phyloP scores from a whole-genome alignment of 2,113 vertebrate genomes.

The Pollimyrus isidori region DNA sequence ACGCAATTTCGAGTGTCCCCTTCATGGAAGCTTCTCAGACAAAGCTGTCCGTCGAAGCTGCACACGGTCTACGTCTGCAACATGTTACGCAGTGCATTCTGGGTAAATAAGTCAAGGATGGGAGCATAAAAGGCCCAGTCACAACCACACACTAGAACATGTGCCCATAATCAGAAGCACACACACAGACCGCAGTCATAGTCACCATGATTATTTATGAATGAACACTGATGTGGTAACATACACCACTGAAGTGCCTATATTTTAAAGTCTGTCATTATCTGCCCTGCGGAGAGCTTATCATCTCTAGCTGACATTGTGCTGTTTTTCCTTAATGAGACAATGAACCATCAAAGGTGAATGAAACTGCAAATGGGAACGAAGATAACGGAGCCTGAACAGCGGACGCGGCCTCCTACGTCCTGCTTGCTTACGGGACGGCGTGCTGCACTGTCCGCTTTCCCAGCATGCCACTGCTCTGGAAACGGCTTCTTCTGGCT shows the following conservation, averaged over 20 bases:
- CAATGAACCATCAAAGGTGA: background rate
- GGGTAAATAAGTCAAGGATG: background rate
- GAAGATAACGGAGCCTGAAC: background rate
- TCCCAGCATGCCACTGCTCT: background rate
- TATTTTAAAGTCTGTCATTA: background rate
- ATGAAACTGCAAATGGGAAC: background rate
- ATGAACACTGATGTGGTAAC: background rate
- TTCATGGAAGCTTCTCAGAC: background rate
- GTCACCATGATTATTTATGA: background rate
- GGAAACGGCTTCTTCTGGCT: background rate
- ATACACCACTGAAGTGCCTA: background rate
- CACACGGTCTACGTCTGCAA: background rate
- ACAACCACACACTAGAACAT: background rate
- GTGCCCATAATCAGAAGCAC: background rate
- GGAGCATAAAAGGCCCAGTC: background rate
- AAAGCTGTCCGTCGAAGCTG: background rate
- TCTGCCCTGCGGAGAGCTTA: background rate
- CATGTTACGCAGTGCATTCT: background rate
- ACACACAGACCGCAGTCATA: background rate
- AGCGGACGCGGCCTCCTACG: background rate
- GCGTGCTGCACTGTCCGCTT: background rate
- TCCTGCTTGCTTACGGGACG: background rate
- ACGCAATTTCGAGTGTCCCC: background rate
- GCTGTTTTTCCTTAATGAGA: background rate
- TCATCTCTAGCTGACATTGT: background rate